These are phyloP conservation scores for Oxytorus armatus DNA, from an alignment of 2,888 invertebrate genomes.

Conservation along the genomic window DNA sequence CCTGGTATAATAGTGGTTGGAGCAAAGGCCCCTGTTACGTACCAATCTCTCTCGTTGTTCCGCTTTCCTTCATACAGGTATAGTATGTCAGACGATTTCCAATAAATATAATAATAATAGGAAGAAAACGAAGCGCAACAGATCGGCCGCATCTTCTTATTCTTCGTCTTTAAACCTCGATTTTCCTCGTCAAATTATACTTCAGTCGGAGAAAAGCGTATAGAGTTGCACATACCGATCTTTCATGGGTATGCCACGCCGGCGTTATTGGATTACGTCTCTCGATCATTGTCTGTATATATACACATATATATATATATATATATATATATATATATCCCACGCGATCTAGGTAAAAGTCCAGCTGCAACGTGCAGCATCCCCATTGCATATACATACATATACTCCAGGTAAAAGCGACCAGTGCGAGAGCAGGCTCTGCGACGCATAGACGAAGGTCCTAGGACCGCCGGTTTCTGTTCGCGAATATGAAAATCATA, in stretches of 20 bases:
- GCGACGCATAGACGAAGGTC: constrained; percentile 11
- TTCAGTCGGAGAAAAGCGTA: constrained; percentile 36
- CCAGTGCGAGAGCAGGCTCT: constrained; percentile 26
- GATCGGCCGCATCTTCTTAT: constrained; percentile 61
- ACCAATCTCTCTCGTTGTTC: not conserved
- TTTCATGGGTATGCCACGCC: constrained; percentile 75
- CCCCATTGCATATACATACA: constrained; percentile 23
- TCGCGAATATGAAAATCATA: constrained; percentile 83
- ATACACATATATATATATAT: not conserved
- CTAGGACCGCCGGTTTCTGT: constrained; percentile 8
- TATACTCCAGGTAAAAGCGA: constrained; percentile 8
- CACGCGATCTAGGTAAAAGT: constrained; percentile 52
- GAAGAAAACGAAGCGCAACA: constrained; percentile 61
- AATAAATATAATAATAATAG: constrained; percentile 48
- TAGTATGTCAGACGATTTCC: not conserved
- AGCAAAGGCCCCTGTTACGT: not conserved
- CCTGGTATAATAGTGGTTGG: no score
- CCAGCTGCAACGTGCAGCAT: constrained; percentile 64
- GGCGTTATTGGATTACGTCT: constrained; percentile 81
- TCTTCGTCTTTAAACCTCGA: constrained; percentile 50
- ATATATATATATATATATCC: constrained; percentile 27
- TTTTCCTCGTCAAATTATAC: constrained; percentile 65
- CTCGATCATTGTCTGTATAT: constrained; percentile 66
- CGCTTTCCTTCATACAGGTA: constrained; percentile 11
- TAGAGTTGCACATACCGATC: constrained; percentile 67